A percentile compares a stretch with the other conserved stretches of the same genome.
These are phyloP conservation scores for Tursiops truncatus DNA, from an alignment of 2,113 vertebrate genomes.

Conservation along the genomic window DNA sequence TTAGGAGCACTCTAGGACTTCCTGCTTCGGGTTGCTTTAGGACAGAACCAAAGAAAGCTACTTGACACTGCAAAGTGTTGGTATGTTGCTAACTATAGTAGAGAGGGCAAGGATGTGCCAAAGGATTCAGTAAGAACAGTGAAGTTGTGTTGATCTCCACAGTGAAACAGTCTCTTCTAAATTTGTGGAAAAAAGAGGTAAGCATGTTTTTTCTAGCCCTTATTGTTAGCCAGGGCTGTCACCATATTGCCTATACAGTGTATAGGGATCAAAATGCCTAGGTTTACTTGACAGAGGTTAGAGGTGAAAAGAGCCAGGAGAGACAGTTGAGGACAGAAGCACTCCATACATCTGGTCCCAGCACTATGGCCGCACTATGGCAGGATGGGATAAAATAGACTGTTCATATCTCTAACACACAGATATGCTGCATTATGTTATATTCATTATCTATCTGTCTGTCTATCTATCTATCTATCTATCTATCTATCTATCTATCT, in stretches of 20 bases:
- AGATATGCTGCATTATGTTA: not conserved
- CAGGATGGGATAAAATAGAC: not conserved
- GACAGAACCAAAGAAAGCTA: not conserved
- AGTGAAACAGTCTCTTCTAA: not conserved
- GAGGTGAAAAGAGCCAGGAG: not conserved
- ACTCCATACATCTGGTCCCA: not conserved
- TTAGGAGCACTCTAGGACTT: not conserved
- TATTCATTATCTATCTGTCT: not conserved
- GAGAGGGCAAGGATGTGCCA: not conserved
- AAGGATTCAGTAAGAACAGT: not conserved
- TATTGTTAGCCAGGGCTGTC: not conserved
- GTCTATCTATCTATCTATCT: not conserved
- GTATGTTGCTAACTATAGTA: not conserved
- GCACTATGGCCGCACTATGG: no score
- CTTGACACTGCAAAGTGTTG: not conserved
- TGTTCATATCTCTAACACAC: not conserved
- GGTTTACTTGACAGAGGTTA: not conserved
- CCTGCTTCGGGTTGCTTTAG: not conserved
- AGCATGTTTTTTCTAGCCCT: not conserved
- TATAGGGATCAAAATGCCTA: not conserved
- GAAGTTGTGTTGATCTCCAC: not conserved
- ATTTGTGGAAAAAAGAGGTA: not conserved
- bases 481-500: not conserved
- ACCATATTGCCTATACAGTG: not conserved
- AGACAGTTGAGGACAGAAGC: not conserved